Evolutionary conservation across 2,113 vertebrate species (phyloP).

Genomic region (Sphyrna mokarran): DNA sequence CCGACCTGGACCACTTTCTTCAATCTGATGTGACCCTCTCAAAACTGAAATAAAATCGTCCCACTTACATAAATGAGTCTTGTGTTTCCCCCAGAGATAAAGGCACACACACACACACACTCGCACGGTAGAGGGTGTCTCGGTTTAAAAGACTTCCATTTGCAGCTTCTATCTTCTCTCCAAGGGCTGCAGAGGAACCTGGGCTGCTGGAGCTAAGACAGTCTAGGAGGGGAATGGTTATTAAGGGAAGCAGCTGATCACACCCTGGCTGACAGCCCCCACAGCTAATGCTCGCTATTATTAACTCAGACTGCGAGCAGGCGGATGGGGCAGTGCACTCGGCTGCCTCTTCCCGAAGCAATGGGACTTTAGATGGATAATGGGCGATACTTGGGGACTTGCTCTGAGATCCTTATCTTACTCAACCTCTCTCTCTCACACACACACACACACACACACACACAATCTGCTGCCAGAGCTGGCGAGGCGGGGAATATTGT

Average conservation of each 20-base stretch:
- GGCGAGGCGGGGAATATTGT: too few relatives aligned
- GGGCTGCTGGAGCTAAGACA: neutral
- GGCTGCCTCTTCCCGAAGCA: neutral
- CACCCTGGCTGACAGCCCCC: neutral
- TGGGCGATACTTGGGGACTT: neutral
- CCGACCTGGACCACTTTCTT: neutral
- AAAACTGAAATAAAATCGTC: neutral
- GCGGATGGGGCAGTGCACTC: neutral
- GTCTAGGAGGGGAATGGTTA: too few relatives aligned
- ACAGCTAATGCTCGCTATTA: neutral
- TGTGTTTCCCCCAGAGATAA: neutral
- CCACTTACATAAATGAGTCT: slow-evolving; percentile 20
- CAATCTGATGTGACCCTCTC: neutral
- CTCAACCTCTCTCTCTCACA: neutral
- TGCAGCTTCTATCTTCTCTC: neutral
- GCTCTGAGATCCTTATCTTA: neutral
- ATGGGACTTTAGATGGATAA: neutral
- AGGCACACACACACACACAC: neutral
- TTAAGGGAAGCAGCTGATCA: neutral
- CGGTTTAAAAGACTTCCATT: neutral
- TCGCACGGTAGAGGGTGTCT: neutral
- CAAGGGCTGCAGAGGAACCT: neutral
- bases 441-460: neutral
- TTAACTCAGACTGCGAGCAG: slow-evolving; percentile 10
- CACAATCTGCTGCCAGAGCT: neutral